Conservation (phyloP, 2,113 vertebrate species). For the Natator depressus region DNA sequence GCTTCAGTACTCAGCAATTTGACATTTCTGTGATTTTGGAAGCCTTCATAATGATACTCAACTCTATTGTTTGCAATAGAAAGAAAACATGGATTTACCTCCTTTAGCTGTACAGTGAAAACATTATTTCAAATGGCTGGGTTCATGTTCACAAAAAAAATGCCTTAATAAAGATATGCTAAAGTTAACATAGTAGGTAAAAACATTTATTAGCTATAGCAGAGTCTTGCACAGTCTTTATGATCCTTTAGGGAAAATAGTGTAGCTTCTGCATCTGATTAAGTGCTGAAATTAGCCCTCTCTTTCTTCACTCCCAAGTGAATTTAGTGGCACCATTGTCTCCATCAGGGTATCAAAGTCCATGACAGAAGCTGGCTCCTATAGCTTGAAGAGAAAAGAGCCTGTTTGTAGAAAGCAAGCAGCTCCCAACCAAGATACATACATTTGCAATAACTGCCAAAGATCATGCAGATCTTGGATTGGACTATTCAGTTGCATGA, state of each 20-base stretch:
- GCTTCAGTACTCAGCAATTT: background rate
- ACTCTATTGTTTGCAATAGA: background rate
- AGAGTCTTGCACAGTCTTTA: background rate
- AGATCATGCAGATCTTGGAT: too few species aligned
- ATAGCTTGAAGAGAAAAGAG: too few species aligned
- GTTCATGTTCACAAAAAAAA: background rate
- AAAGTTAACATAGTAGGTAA: background rate
- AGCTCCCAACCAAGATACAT: background rate
- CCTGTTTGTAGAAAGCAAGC: too few species aligned
- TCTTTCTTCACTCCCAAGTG: background rate
- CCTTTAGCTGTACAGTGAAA: background rate
- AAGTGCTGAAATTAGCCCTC: background rate
- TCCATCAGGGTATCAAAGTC: too few species aligned
- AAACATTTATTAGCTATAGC: background rate
- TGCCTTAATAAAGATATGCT: accelerated
- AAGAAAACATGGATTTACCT: background rate
- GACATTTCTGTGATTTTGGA: background rate
- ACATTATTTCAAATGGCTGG: accelerated
- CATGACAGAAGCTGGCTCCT: too few species aligned
- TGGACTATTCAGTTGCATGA: too few species aligned
- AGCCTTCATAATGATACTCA: background rate
- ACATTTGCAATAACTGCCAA: too few species aligned
- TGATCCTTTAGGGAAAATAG: background rate
- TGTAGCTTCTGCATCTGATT: background rate
- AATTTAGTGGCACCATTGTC: background rate